These are phyloP conservation scores for Bhutanitis thaidina DNA, from an alignment of 2,888 invertebrate species.

Conservation along the genomic window DNA sequence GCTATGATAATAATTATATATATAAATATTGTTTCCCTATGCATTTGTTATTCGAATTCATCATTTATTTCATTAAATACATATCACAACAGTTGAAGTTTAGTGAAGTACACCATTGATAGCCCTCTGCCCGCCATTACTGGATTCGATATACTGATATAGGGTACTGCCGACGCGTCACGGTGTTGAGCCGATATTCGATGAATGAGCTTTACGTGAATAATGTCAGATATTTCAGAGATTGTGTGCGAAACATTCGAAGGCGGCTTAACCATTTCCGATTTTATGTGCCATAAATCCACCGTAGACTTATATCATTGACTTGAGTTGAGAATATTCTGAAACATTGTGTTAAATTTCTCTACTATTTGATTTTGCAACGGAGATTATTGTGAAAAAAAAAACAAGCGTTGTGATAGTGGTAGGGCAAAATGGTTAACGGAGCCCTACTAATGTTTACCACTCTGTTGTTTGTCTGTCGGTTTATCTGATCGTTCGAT, in stretches of 20 bases:
- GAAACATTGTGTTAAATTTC: neutral
- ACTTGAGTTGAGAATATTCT: neutral
- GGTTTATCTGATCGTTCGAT: no score
- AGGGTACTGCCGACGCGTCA: neutral
- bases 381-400: no score
- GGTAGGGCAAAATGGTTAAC: no score
- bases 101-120: neutral
- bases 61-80: no score
- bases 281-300: conserved; percentile 4
- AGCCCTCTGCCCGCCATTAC: neutral
- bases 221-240: conserved; percentile 6
- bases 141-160: conserved; percentile 1
- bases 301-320: neutral
- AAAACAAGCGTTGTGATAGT: no score
- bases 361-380: no score
- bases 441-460: no score
- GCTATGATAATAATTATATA: no score
- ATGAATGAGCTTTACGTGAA: conserved; percentile 1
- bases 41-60: no score
- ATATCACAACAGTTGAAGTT: no score
- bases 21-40: no score
- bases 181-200: neutral
- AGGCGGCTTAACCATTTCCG: conserved; percentile 1
- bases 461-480: no score
- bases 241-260: conserved; percentile 5